Evolutionary conservation across 2,113 vertebrate genomes (phyloP).

Genomic region (Eulemur rufifrons): DNA sequence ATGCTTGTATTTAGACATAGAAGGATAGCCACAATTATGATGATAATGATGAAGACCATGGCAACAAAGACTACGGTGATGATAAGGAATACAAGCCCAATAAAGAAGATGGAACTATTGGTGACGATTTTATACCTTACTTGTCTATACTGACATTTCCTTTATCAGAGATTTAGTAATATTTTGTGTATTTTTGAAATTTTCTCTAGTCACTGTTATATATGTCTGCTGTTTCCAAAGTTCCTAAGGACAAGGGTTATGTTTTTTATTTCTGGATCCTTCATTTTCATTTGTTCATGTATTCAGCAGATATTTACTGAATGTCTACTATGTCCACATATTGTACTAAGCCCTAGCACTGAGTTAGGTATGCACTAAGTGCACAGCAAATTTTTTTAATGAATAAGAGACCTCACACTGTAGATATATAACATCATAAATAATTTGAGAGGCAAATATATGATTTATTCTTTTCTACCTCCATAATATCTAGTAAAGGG

Average conservation of each 20-base stretch:
- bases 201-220: not conserved
- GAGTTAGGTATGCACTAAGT: not conserved
- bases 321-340: not conserved
- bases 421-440: not conserved
- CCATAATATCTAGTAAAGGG: not conserved
- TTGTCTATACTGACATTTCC: not conserved
- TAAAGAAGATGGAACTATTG: not conserved
- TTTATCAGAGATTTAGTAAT: not conserved
- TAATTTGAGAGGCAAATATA: not conserved
- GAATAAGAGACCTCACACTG: not conserved
- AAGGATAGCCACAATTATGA: too few relatives aligned
- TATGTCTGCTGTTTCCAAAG: not conserved
- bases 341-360: not conserved
- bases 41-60: not conserved
- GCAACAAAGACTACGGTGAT: not conserved
- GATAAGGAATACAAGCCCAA: not conserved
- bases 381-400: not conserved
- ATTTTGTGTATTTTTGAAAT: not conserved
- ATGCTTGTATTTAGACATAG: not conserved
- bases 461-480: not conserved
- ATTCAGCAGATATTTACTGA: not conserved
- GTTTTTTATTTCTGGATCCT: not conserved
- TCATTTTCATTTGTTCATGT: not conserved
- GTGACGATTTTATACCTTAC: not conserved
- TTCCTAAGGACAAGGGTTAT: not conserved